Conservation (phyloP, 2,797 vertebrate species). For the Microctenopoma stevenorrisi region DNA sequence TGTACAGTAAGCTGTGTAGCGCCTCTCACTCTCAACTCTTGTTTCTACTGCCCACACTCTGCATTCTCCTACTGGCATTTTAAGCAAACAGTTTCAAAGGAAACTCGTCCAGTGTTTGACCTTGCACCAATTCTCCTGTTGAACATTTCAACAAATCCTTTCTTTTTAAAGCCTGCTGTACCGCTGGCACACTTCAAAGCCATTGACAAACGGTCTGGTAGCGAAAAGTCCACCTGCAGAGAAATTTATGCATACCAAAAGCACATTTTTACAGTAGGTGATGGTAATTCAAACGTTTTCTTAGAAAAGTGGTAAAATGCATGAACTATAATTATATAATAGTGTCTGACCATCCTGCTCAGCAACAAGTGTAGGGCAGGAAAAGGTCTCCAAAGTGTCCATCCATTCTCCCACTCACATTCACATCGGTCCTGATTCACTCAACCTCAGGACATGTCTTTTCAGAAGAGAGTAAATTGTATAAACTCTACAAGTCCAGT, state of each 20-base stretch:
- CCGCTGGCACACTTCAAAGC: slow-evolving; percentile 31
- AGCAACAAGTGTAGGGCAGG: background rate
- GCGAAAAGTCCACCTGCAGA: slow-evolving; percentile 24
- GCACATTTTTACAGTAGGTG: background rate
- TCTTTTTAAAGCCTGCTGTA: slow-evolving; percentile 18
- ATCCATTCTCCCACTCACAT: slow-evolving; percentile 4
- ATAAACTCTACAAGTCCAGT: slow-evolving; percentile 22
- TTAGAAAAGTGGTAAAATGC: background rate
- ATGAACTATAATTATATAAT: slow-evolving; percentile 20
- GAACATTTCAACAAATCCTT: slow-evolving; percentile 38
- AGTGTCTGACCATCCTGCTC: background rate
- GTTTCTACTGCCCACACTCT: slow-evolving; percentile 32
- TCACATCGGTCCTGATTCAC: slow-evolving; percentile 22
- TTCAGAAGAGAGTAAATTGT: slow-evolving; percentile 19
- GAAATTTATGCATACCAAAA: slow-evolving; percentile 5
- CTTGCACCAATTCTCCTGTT: slow-evolving; percentile 47
- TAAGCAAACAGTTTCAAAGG: slow-evolving; percentile 39
- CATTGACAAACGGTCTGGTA: slow-evolving; percentile 47
- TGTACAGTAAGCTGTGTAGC: slow-evolving; percentile 21
- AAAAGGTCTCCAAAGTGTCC: slow-evolving; percentile 31
- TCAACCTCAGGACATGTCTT: slow-evolving; percentile 20
- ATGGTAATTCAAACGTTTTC: background rate
- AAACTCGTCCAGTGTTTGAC: slow-evolving; percentile 45
- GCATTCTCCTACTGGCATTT: slow-evolving; percentile 44
- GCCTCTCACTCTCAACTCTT: slow-evolving; percentile 28